phyloP scores from a whole-genome alignment of 1,140 invertebrate genomes.

The Euwallacea fornicatus region DNA sequence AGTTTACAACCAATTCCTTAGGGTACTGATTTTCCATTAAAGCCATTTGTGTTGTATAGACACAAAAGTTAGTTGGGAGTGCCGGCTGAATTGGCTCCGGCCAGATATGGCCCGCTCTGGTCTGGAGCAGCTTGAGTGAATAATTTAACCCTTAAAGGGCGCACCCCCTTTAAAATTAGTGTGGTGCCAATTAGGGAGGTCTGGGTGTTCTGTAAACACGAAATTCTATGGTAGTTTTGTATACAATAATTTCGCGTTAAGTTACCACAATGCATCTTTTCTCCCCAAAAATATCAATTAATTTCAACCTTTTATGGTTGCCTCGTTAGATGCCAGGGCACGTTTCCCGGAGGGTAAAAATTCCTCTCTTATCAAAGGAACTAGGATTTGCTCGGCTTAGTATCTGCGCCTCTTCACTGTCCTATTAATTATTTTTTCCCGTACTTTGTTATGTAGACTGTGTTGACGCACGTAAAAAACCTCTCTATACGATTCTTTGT shows the following conservation, averaged over 20 bases:
- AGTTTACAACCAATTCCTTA: slow-evolving; percentile 6
- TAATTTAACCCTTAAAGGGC: slow-evolving; percentile 16
- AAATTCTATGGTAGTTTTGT: too few relatives aligned
- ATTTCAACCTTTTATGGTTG: background rate
- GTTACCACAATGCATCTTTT: too few relatives aligned
- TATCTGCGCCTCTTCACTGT: slow-evolving; percentile 18
- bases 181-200: slow-evolving; percentile 2
- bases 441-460: slow-evolving; percentile 26
- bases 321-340: slow-evolving; percentile 11
- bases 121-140: slow-evolving; percentile 12
- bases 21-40: slow-evolving; percentile 6
- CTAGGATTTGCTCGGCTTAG: slow-evolving; percentile 22
- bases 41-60: slow-evolving; percentile 8
- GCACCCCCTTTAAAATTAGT: slow-evolving; percentile 4
- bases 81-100: slow-evolving; percentile 1
- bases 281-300: slow-evolving; percentile 7
- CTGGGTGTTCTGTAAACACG: too few relatives aligned
- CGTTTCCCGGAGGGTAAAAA: slow-evolving; percentile 21
- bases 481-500: slow-evolving; percentile 16
- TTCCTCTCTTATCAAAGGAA: slow-evolving; percentile 19
- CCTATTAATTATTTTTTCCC: slow-evolving; percentile 28
- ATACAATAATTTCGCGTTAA: too few relatives aligned
- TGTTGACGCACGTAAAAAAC: slow-evolving; percentile 8
- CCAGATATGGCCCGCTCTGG: slow-evolving; percentile 1
- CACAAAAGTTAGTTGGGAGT: slow-evolving; percentile 3